Conservation (phyloP, 2,113 vertebrate genomes). For the Xenopus laevis region DNA sequence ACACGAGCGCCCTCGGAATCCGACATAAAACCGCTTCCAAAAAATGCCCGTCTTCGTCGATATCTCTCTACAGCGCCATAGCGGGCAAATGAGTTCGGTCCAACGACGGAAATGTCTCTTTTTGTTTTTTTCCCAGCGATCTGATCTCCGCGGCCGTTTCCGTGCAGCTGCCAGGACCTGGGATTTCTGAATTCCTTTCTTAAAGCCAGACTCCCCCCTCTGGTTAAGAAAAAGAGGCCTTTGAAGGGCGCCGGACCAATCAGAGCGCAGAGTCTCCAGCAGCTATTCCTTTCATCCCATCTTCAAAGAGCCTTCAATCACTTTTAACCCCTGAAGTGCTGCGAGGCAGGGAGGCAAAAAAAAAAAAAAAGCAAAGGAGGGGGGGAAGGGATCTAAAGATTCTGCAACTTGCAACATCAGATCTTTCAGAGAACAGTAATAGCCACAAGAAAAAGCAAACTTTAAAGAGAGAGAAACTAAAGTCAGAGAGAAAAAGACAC, state of each 20-base stretch:
- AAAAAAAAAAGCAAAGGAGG: neutral
- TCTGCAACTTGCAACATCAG: constrained; percentile 27
- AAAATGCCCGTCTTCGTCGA: neutral
- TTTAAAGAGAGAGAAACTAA: constrained; percentile 16
- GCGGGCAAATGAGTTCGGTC: neutral
- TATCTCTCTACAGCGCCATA: neutral
- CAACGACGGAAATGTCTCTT: neutral
- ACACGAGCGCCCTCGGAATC: neutral
- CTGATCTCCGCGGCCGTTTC: neutral
- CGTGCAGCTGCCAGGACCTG: constrained; percentile 29
- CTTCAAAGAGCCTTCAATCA: constrained; percentile 45
- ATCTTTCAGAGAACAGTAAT: constrained; percentile 14
- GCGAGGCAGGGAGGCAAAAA: constrained; percentile 1
- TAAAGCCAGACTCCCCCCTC: constrained; percentile 45
- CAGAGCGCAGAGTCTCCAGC: constrained; percentile 28
- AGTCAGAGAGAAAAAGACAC: neutral
- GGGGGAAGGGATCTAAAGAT: constrained; percentile 3
- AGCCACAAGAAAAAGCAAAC: neutral
- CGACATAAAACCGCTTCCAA: neutral
- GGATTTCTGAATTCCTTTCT: constrained; percentile 46
- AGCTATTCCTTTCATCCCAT: constrained; percentile 46
- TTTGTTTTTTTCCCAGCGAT: constrained; percentile 13
- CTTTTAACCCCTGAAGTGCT: constrained; percentile 37
- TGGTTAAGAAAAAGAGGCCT: constrained; percentile 43
- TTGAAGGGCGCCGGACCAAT: constrained; percentile 43